phyloP scores from a whole-genome alignment of 2,113 vertebrate genomes.

The Sander vitreus region DNA sequence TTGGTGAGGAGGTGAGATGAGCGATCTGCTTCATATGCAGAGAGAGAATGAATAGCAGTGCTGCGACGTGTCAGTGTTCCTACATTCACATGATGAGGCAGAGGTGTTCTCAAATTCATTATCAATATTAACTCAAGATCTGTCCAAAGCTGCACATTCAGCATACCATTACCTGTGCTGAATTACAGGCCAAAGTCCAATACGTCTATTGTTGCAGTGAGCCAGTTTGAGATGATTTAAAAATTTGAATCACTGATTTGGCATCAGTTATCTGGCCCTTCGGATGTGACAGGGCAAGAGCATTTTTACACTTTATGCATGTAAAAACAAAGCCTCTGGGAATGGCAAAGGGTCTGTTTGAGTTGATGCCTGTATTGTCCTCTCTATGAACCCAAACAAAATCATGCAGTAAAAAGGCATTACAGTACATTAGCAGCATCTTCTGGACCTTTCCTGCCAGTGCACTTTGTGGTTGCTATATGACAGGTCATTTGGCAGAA shows the following conservation, averaged over 20 bases:
- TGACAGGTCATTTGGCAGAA: not conserved
- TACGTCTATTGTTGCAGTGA: not conserved
- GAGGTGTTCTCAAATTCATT: slow-evolving; percentile 56
- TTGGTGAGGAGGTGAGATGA: not conserved
- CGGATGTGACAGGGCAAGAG: not conserved
- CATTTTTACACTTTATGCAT: slow-evolving; percentile 2
- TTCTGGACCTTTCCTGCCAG: slow-evolving; percentile 44
- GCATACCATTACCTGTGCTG: not conserved
- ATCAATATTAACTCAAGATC: slow-evolving; percentile 35
- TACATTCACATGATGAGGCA: slow-evolving; percentile 27
- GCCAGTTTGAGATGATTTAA: not conserved
- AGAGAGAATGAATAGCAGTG: slow-evolving; percentile 21
- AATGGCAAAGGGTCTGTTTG: slow-evolving; percentile 12
- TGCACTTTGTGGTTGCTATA: slow-evolving; percentile 36
- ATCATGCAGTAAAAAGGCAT: not conserved
- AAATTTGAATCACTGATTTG: not conserved
- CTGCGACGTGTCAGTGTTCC: slow-evolving; percentile 2
- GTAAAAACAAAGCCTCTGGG: slow-evolving; percentile 9
- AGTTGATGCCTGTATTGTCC: slow-evolving; percentile 43
- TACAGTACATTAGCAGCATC: slow-evolving; percentile 49
- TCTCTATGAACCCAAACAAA: slow-evolving; percentile 40
- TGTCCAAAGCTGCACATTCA: slow-evolving; percentile 13
- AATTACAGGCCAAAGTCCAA: slow-evolving; percentile 1
- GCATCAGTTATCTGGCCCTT: not conserved
- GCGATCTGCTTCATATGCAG: not conserved